These are phyloP conservation scores for Tachuris rubrigastra DNA, from an alignment of 2,113 vertebrate species.

Conservation along the genomic window DNA sequence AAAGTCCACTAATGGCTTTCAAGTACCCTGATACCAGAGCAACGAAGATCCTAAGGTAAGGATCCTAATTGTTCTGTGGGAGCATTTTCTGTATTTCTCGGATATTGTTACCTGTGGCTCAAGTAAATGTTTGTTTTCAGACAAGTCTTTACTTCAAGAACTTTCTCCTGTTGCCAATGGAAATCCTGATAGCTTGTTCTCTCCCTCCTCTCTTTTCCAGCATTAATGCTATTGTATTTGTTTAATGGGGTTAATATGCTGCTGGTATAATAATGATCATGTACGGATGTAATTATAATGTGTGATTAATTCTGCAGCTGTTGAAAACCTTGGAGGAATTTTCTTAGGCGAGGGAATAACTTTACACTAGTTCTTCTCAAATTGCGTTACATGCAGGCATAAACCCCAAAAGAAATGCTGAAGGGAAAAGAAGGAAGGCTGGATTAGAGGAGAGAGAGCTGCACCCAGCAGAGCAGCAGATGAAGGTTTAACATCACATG, in stretches of 20 bases:
- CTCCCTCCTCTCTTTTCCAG: conserved; percentile 10
- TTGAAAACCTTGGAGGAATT: conserved; percentile 48
- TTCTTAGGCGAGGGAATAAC: conserved; percentile 22
- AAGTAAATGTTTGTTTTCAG: neutral
- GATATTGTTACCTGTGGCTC: neutral
- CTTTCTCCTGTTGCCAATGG: neutral
- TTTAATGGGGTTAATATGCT: conserved; percentile 73
- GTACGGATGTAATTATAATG: conserved; percentile 61
- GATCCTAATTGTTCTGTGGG: neutral
- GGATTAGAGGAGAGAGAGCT: neutral
- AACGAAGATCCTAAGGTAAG: neutral
- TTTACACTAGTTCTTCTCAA: conserved; percentile 54
- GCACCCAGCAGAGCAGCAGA: neutral
- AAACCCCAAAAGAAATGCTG: neutral
- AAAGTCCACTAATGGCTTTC: neutral
- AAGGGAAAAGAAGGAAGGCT: neutral
- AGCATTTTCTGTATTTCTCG: neutral
- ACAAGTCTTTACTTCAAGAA: neutral
- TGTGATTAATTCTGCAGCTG: conserved; percentile 56
- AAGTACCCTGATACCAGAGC: neutral
- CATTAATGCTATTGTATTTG: conserved; percentile 51
- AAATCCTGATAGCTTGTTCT: neutral
- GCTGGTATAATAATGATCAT: conserved; percentile 60
- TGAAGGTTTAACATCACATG: neutral
- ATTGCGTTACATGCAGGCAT: neutral